Conservation (phyloP, 2,797 vertebrate genomes). For the Brachymystax lenok region DNA sequence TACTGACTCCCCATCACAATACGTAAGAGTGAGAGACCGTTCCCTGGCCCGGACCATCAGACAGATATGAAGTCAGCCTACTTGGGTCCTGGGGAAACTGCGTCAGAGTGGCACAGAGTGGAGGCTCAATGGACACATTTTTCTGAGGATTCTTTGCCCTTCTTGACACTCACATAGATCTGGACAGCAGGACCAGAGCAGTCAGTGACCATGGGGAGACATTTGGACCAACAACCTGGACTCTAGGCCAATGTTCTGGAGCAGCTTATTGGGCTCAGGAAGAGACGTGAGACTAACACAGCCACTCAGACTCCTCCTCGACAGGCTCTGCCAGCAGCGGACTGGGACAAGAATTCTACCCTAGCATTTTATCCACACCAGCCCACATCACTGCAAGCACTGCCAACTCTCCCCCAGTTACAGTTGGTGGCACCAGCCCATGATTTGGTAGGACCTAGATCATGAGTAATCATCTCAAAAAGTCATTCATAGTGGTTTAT, state of each 20-base stretch:
- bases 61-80: constrained; percentile 39
- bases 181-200: not conserved
- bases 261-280: not conserved
- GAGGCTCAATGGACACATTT: not conserved
- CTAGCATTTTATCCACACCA: too few relatives aligned
- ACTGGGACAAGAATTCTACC: too few relatives aligned
- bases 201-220: not conserved
- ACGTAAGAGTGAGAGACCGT: constrained; percentile 37
- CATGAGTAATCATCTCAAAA: too few relatives aligned
- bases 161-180: not conserved
- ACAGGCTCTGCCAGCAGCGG: constrained; percentile 18
- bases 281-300: constrained; percentile 26
- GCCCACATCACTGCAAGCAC: too few relatives aligned
- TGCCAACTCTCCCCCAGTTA: too few relatives aligned
- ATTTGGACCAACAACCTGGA: not conserved
- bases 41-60: constrained; percentile 2
- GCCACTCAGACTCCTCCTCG: constrained; percentile 28
- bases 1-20: constrained; percentile 18
- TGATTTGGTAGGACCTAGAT: too few relatives aligned
- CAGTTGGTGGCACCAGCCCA: too few relatives aligned
- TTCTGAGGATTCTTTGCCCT: not conserved
- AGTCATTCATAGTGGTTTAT: too few relatives aligned
- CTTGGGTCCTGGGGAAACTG: constrained; percentile 23
- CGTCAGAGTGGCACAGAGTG: constrained; percentile 33
- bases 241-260: not conserved